Conservation (phyloP, 2,113 vertebrate genomes). For the Crotalus horridus region DNA sequence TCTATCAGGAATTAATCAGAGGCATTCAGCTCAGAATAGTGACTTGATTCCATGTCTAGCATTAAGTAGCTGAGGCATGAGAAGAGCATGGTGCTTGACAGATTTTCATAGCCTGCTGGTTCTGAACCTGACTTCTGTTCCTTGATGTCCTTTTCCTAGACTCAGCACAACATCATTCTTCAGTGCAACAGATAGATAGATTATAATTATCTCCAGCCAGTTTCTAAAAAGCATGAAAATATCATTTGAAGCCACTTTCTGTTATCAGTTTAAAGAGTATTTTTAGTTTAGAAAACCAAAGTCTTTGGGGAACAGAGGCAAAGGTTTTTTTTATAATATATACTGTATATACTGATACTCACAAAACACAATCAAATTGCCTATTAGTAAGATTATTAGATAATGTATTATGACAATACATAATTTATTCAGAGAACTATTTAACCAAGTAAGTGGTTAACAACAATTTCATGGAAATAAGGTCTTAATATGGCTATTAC, state of each 20-base stretch:
- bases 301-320: neutral
- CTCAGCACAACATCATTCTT: constrained; percentile 21
- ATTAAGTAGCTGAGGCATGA: constrained; percentile 62
- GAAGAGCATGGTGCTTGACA: constrained; percentile 57
- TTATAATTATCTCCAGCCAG: constrained; percentile 33
- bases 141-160: constrained; percentile 25
- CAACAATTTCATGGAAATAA: neutral
- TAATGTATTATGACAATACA: neutral
- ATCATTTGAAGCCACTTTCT: neutral
- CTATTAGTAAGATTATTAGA: neutral
- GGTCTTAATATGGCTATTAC: neutral
- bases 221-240: neutral
- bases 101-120: constrained; percentile 40
- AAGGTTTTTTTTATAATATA: neutral
- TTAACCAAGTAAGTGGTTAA: neutral
- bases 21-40: constrained; percentile 56
- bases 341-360: neutral
- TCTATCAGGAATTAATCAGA: constrained; percentile 67
- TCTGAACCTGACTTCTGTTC: constrained; percentile 10
- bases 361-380: neutral
- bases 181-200: constrained; percentile 15
- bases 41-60: constrained; percentile 61
- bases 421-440: neutral
- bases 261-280: neutral
- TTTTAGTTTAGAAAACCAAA: neutral